phyloP scores from a whole-genome alignment of 1,140 invertebrate species.

The Zeugodacus cucurbitae region DNA sequence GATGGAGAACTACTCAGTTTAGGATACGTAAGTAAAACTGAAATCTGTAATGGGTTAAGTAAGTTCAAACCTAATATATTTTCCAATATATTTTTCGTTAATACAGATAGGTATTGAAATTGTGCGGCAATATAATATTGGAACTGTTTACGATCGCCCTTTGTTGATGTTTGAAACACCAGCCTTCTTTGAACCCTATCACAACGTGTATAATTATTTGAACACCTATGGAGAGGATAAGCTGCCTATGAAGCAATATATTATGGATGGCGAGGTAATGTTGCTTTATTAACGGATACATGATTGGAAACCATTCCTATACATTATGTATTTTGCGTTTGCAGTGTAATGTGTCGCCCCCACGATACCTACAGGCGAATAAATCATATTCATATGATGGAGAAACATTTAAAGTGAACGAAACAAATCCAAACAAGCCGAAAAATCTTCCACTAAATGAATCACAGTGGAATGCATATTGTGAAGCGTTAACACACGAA shows the following conservation, averaged over 20 bases:
- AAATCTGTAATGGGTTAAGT: neutral
- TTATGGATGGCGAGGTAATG: constrained; percentile 69
- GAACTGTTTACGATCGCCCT: constrained; percentile 61
- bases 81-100: neutral
- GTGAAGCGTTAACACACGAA: constrained; percentile 71
- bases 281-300: neutral
- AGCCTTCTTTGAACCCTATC: constrained; percentile 78
- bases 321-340: neutral
- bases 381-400: constrained; percentile 43
- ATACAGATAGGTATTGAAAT: constrained; percentile 69
- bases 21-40: constrained; percentile 67
- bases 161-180: constrained; percentile 75
- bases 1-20: constrained; percentile 66
- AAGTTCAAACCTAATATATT: neutral
- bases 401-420: constrained; percentile 31
- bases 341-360: constrained; percentile 20
- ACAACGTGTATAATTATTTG: constrained; percentile 72
- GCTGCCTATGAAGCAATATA: constrained; percentile 75
- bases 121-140: constrained; percentile 60
- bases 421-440: neutral
- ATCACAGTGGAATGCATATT: constrained; percentile 72
- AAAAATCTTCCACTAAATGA: constrained; percentile 52
- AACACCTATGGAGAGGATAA: constrained; percentile 68
- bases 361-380: constrained; percentile 44
- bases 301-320: neutral